Evolutionary conservation across 2,888 invertebrate species (phyloP).

Genomic region (Uloborus plumipes): DNA sequence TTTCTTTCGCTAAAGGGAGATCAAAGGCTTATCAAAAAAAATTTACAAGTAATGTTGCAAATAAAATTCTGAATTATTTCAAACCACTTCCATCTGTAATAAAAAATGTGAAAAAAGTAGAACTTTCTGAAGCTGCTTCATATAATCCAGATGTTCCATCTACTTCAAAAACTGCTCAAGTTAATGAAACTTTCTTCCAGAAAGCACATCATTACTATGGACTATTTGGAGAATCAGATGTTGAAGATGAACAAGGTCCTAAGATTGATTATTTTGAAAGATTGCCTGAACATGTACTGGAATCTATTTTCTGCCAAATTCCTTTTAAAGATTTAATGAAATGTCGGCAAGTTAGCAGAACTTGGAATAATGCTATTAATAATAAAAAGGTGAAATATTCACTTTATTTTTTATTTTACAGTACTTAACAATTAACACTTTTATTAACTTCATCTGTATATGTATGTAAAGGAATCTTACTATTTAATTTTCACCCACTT

Average conservation of each 20-base stretch:
- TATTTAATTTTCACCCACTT: too few species aligned
- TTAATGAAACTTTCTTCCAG: constrained; percentile 10
- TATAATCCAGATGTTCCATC: background rate
- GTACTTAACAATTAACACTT: background rate
- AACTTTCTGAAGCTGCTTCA: background rate
- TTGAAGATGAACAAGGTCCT: background rate
- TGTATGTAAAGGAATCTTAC: background rate
- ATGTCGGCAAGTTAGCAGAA: constrained; percentile 17
- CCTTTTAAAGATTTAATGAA: constrained; percentile 35
- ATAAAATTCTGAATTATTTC: constrained; percentile 20
- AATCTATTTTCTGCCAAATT: constrained; percentile 47
- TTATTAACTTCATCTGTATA: background rate
- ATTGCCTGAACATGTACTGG: constrained; percentile 42
- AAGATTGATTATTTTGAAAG: constrained; percentile 32
- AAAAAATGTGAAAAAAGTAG: background rate
- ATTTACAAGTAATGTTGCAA: background rate
- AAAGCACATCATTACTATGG: constrained; percentile 20
- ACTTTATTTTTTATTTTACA: background rate
- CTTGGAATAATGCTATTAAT: constrained; percentile 35
- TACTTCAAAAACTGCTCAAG: background rate
- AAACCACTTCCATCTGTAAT: background rate
- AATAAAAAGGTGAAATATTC: constrained; percentile 22
- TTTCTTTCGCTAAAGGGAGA: background rate
- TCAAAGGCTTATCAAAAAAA: background rate
- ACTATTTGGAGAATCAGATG: constrained; percentile 1